Evolutionary conservation across 2,113 vertebrate genomes (phyloP).

Genomic region (Falcunculus frontatus): DNA sequence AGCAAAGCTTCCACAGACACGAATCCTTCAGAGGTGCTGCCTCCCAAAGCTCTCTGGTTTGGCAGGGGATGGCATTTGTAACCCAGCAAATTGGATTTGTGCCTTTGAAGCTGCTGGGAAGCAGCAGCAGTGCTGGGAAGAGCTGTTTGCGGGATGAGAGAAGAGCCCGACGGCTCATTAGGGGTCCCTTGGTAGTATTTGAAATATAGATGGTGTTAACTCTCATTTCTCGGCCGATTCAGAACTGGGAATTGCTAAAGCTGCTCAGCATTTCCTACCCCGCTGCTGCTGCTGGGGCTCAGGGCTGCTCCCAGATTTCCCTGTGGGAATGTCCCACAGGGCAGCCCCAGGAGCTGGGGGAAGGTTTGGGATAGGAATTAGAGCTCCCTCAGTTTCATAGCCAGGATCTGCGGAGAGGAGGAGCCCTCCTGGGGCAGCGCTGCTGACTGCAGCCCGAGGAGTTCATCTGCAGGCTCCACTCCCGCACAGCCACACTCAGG

Average conservation of each 20-base stretch:
- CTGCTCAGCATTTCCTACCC: background rate
- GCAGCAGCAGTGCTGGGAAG: background rate
- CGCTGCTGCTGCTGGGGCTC: background rate
- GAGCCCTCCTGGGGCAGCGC: background rate
- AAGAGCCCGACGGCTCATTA: background rate
- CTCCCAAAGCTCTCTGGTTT: background rate
- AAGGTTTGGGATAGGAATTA: background rate
- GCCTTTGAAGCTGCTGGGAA: background rate
- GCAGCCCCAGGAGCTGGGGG: background rate
- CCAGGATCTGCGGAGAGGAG: background rate
- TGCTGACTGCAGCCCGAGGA: background rate
- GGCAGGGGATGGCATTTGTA: background rate
- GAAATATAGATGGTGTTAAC: background rate
- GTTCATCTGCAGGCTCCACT: rapidly evolving
- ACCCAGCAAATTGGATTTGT: background rate
- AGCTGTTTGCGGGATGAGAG: background rate
- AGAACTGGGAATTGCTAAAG: background rate
- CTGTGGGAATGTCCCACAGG: background rate
- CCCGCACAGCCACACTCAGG: background rate
- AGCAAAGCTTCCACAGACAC: background rate
- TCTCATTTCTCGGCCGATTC: background rate
- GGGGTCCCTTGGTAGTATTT: background rate
- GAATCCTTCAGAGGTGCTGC: background rate
- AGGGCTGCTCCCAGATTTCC: background rate
- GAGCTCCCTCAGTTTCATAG: background rate